Percentiles rank a stretch among this genome's conserved stretches.
Evolutionary conservation across 2,797 vertebrate species (phyloP).

Genomic region (Sciurus carolinensis): DNA sequence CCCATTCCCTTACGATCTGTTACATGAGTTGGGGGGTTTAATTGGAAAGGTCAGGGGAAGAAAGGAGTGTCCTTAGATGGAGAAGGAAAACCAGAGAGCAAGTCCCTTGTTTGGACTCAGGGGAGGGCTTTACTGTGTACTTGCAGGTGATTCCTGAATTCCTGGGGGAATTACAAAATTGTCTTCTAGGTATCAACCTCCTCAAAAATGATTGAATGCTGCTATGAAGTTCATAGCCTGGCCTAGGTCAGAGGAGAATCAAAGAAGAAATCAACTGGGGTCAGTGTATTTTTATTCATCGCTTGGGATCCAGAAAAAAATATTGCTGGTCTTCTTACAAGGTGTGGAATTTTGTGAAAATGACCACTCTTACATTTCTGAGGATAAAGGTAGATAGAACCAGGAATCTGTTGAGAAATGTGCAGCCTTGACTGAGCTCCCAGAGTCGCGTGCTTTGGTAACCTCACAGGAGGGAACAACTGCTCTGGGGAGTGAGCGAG

Average conservation of each 20-base stretch:
- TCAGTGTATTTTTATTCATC: background rate
- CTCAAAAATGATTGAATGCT: background rate
- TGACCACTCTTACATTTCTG: background rate
- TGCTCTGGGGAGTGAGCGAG: background rate
- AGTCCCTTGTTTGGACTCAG: slow-evolving; percentile 10
- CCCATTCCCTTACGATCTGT: slow-evolving; percentile 65
- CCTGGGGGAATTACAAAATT: slow-evolving; percentile 32
- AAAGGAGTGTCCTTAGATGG: background rate
- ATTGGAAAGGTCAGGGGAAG: background rate
- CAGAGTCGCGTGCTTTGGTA: background rate
- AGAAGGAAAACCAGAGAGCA: background rate
- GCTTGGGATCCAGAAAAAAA: background rate
- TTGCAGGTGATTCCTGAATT: slow-evolving; percentile 69
- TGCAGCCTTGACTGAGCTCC: background rate
- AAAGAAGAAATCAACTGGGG: background rate
- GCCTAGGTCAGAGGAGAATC: background rate
- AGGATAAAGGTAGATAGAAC: background rate
- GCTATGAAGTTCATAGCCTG: background rate
- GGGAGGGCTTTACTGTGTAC: background rate
- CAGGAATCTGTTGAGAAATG: slow-evolving; percentile 34
- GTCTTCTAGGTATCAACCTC: slow-evolving; percentile 6
- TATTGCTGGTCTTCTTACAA: background rate
- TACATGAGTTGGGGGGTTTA: slow-evolving; percentile 22
- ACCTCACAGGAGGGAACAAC: background rate
- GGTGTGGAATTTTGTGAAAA: background rate